These are phyloP conservation scores for Allophyes oxyacanthae DNA, from an alignment of 2,888 invertebrate genomes.

Conservation along the genomic window DNA sequence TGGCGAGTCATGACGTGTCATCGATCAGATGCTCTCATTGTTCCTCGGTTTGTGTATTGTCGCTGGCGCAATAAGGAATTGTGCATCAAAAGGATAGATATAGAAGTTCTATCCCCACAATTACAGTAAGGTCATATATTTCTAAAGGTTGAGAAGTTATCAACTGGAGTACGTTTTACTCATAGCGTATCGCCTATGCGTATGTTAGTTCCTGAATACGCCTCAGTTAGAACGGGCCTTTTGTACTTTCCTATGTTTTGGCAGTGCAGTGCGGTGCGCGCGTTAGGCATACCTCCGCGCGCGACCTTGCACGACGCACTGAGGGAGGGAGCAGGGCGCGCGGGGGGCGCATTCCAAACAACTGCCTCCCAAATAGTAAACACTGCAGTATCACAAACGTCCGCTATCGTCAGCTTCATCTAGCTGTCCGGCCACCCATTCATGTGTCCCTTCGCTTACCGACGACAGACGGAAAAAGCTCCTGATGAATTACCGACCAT, in stretches of 20 bases:
- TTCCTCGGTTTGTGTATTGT: conserved; percentile 1
- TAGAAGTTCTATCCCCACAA: not conserved
- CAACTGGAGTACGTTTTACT: too few species aligned
- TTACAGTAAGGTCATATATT: too few species aligned
- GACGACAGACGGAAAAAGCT: conserved; percentile 54
- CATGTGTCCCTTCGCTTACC: conserved; percentile 65
- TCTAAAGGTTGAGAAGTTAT: too few species aligned
- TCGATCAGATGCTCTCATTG: conserved; percentile 12
- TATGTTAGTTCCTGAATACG: not conserved
- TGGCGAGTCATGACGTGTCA: conserved; percentile 24
- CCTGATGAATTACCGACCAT: conserved; percentile 66
- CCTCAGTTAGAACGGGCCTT: conserved; percentile 9
- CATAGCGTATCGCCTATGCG: not conserved
- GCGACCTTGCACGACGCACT: conserved; percentile 68
- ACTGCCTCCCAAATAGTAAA: conserved; percentile 56
- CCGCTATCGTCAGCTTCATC: conserved; percentile 57
- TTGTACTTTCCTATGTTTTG: conserved; percentile 23
- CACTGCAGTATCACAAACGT: conserved; percentile 57
- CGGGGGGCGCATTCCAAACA: conserved; percentile 63
- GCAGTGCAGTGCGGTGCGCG: conserved; percentile 41
- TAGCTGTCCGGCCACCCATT: conserved; percentile 63
- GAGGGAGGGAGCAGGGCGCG: conserved; percentile 11
- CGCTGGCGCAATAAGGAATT: not conserved
- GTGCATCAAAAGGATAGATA: not conserved
- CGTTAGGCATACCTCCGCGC: conserved; percentile 63